Evolutionary conservation across 2,888 invertebrate species (phyloP), one percentile per base, ranked within the genome.

Genomic region (Bembecia ichneumoniformis): DNA sequence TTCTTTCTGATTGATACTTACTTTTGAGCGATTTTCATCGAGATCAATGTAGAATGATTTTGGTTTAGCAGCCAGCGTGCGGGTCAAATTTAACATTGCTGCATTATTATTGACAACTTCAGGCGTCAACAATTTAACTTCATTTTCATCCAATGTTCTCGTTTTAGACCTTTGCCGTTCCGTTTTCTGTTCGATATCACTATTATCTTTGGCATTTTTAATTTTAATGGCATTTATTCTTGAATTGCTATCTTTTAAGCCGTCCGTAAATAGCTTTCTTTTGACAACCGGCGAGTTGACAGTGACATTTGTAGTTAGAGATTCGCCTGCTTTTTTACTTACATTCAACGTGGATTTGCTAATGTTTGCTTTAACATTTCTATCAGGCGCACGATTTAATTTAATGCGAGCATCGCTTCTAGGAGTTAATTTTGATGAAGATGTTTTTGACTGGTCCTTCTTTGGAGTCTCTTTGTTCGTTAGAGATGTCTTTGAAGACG

Each of bases 1-100:
- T 17, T 3, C 4, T 3, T 17, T 3, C 3, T 17, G 17, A 17
- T 17, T 3, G 17, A 4, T 36, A 36, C 36, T 40, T 40, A 40
- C 40, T 44, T 44, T 64, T 13, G 55, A 46, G 53, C 69, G 62
- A 3, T 62, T 63, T 9, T 59, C 69, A 17, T 78, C 76, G 10
- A 87, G 60, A 17, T 77, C 77, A 0, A 87, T 65, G 58, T 64
- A 88, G 65, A 81, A 87, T 0, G 81, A 73, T 55, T 87, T 86
- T 0, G 87, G 79, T 14, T 81, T 71, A 1, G 83, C 86, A 0
- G 50, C 60, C 1, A 87, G 55, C 43, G 68, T 74, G 3, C 60
- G 57, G 0, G 75, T 57, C 40, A 83, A 59, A 57, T 80, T 80
- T 2, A 68, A 50, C 80, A 87, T 81, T 58, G 77, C 78, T 0